A percentile compares a stretch with the other conserved stretches of the same genome.
Evolutionary conservation across 1,140 invertebrate genomes (phyloP).

Genomic region (Drosophila santomea): DNA sequence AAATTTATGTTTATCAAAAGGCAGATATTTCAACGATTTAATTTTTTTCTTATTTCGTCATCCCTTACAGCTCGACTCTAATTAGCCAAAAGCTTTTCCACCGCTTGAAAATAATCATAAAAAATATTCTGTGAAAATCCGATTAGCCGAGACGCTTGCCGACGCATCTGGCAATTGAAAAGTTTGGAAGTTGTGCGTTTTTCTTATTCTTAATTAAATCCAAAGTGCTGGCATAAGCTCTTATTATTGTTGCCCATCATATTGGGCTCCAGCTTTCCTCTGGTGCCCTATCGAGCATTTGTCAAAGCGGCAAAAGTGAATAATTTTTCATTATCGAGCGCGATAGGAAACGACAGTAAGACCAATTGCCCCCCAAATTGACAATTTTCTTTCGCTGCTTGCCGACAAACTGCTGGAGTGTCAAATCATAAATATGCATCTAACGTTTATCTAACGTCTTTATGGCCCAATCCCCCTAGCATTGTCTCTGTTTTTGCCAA

Average conservation of each 20-base stretch:
- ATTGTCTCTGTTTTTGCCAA: conserved; percentile 40
- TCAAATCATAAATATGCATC: conserved; percentile 82
- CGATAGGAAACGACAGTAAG: conserved; percentile 61
- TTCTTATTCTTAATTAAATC: conserved; percentile 82
- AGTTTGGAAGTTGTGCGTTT: conserved; percentile 68
- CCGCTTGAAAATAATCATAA: conserved; percentile 69
- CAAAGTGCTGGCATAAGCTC: conserved; percentile 76
- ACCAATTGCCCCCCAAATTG: conserved; percentile 13
- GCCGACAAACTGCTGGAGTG: conserved; percentile 43
- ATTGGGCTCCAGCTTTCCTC: neutral
- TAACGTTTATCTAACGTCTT: conserved; percentile 81
- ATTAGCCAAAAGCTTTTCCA: conserved; percentile 76
- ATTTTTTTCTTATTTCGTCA: conserved; percentile 15
- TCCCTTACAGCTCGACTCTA: conserved; percentile 42
- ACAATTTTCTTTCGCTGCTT: conserved; percentile 16
- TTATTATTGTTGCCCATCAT: conserved; percentile 61
- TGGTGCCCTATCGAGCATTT: conserved; percentile 33
- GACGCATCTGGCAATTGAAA: conserved; percentile 80
- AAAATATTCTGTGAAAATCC: conserved; percentile 74
- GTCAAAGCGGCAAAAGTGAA: conserved; percentile 66
- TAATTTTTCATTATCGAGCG: conserved; percentile 76
- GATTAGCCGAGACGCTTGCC: conserved; percentile 61
- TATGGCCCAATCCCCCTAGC: conserved; percentile 50
- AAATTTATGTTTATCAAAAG: conserved; percentile 4
- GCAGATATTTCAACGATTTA: neutral